phyloP scores from a whole-genome alignment of 2,888 invertebrate genomes.

The Acleris emargana region DNA sequence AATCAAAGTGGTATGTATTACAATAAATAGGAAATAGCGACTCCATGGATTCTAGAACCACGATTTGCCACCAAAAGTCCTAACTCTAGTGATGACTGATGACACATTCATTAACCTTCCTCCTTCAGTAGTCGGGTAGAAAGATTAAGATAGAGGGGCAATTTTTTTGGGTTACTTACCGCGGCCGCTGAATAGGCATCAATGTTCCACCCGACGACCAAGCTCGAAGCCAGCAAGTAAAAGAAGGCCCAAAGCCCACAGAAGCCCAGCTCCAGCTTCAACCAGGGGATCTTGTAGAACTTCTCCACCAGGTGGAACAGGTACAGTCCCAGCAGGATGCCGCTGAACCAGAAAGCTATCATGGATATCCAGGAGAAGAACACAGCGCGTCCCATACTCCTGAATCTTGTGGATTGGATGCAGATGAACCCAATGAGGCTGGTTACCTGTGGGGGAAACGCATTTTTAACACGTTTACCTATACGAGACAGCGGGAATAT shows the following conservation, averaged over 20 bases:
- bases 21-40: too few relatives aligned
- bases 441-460: conserved; percentile 73
- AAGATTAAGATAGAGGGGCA: too few relatives aligned
- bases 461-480: too few relatives aligned
- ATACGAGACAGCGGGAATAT: too few relatives aligned
- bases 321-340: conserved; percentile 90
- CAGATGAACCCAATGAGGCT: conserved; percentile 92
- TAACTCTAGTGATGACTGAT: too few relatives aligned
- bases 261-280: conserved; percentile 91
- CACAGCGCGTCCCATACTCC: conserved; percentile 83
- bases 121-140: too few relatives aligned
- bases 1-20: too few relatives aligned
- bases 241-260: conserved; percentile 89
- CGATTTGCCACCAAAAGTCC: too few relatives aligned
- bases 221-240: conserved; percentile 89
- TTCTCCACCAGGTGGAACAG: conserved; percentile 94
- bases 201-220: conserved; percentile 85
- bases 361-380: conserved; percentile 92
- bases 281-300: conserved; percentile 93
- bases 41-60: too few relatives aligned
- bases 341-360: conserved; percentile 93
- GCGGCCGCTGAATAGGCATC: conserved; percentile 87
- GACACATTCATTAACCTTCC: too few relatives aligned
- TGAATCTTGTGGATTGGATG: conserved; percentile 85
- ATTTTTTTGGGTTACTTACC: conserved; percentile 80